Base-by-base conservation (phyloP, 1,140 invertebrate species). In the Macrotrachela quadricornifera region DNA sequence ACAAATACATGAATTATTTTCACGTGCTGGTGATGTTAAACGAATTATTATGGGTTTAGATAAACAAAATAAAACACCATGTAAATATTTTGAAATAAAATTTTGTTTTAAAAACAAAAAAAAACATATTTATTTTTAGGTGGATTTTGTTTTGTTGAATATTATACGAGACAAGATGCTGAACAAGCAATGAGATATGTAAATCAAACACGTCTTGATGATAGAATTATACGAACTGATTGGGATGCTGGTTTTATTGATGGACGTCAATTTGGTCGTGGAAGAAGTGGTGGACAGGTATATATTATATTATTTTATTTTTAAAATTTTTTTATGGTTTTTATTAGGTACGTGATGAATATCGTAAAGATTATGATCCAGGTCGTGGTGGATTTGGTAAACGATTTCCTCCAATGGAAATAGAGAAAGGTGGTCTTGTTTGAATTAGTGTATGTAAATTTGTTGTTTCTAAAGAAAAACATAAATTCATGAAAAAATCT, bases 221-320 rank as follows among this genome's bases (percentile, higher is more conserved):
- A 97, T 63, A 77, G 94, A 64, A 83, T 96, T 49, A 86, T 99
- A 21, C 75, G 94, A 63, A 91, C 87, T 52, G 92, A 99, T 72
- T 97, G 91, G 90, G 94, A 99, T 72, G 90, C 90, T 46, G 94
- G 94, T 6, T 99, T 99, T 72, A 78, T 90, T 49, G 92, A 99
- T 74, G 94, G 92, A 3, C 73, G 94, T 62, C 92, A 99, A 67
- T 99, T 86, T 75, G 94, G 94, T 15, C 74, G 94, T 61, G 94
- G 94, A 36, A 95, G 94, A 74, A 87, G 83, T 64, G 94, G 94
- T 46, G 94, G 94, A 64, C 92, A n/a, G n/a, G n/a, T n/a, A n/a
- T n/a, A n/a, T n/a, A n/a, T n/a, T n/a, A n/a, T n/a, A n/a, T n/a
- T n/a, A n/a, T n/a, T n/a, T n/a, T n/a, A n/a, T n/a, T n/a, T n/a